Evolutionary conservation across 2,888 invertebrate genomes (phyloP).

Genomic region (Tenthredo livida): DNA sequence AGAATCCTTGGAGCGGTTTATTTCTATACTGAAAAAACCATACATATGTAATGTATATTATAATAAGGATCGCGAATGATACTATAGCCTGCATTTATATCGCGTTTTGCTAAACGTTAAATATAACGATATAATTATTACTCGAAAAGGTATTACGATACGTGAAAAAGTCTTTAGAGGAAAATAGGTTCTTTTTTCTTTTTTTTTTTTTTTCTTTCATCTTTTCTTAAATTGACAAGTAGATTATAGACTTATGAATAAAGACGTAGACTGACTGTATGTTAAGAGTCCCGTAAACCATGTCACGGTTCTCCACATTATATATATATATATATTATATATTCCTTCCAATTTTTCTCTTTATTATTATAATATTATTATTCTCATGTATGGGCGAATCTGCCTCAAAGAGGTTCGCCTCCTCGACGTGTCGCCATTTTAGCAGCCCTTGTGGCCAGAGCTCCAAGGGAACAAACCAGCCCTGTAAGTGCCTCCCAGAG

Average conservation of each 20-base stretch:
- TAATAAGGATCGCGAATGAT: neutral
- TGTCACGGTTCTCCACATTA: neutral
- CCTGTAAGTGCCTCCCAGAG: constrained; percentile 78
- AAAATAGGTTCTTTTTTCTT: constrained; percentile 69
- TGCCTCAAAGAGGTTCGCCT: constrained; percentile 70
- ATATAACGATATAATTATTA: constrained; percentile 15
- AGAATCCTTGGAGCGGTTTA: neutral
- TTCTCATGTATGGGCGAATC: neutral
- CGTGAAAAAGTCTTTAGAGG: constrained; percentile 73
- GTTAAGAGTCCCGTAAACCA: neutral
- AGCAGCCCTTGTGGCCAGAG: constrained; percentile 76
- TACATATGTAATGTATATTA: neutral
- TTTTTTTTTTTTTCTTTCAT: neutral
- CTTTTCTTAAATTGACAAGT: constrained; percentile 73
- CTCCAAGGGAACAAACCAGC: constrained; percentile 78
- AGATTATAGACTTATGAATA: constrained; percentile 66
- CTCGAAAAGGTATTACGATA: constrained; percentile 41
- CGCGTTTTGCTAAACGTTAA: constrained; percentile 3
- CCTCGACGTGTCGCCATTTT: constrained; percentile 72
- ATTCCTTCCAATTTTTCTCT: neutral
- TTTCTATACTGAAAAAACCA: constrained; percentile 4
- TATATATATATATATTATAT: neutral
- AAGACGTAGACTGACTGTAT: constrained; percentile 47
- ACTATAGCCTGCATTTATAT: neutral
- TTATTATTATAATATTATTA: neutral